Evolutionary conservation across 2,888 invertebrate species (phyloP).

Genomic region (Rhimphoctona megacephalus): DNA sequence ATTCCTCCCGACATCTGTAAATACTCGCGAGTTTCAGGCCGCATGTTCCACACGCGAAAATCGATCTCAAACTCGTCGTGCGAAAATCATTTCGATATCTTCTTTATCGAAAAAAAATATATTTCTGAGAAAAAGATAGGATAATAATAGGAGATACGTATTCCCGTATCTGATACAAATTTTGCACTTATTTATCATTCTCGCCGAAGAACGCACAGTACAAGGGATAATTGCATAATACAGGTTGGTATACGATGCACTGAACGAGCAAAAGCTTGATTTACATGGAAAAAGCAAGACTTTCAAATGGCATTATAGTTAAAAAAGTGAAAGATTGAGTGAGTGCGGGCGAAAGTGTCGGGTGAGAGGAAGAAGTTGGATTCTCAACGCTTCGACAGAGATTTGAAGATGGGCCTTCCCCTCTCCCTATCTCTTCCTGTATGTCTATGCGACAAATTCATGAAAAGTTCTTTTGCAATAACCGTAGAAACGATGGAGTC

Average conservation of each 20-base stretch:
- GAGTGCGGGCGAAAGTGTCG: neutral
- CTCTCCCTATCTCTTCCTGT: neutral
- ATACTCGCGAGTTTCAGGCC: conserved; percentile 54
- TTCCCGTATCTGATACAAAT: neutral
- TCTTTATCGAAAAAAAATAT: neutral
- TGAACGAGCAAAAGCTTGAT: neutral
- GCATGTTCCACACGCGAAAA: conserved; percentile 10
- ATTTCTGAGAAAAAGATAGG: neutral
- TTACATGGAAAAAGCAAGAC: neutral
- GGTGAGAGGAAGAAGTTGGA: neutral
- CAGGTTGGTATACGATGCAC: neutral
- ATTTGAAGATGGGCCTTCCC: conserved; percentile 28
- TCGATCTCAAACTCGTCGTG: conserved; percentile 13
- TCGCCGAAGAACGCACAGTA: neutral
- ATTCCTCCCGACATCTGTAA: conserved; percentile 63
- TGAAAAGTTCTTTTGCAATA: conserved; percentile 32
- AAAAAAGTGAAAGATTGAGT: neutral
- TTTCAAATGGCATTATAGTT: neutral
- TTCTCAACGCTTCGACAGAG: conserved; percentile 50
- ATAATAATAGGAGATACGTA: neutral
- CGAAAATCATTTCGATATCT: conserved; percentile 45
- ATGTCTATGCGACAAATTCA: conserved; percentile 34
- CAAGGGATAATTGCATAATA: neutral
- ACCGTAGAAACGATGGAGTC: conserved; percentile 60
- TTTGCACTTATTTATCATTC: neutral